These are phyloP conservation scores for Barbus barbus DNA, from an alignment of 2,113 vertebrate genomes.

Conservation along the genomic window DNA sequence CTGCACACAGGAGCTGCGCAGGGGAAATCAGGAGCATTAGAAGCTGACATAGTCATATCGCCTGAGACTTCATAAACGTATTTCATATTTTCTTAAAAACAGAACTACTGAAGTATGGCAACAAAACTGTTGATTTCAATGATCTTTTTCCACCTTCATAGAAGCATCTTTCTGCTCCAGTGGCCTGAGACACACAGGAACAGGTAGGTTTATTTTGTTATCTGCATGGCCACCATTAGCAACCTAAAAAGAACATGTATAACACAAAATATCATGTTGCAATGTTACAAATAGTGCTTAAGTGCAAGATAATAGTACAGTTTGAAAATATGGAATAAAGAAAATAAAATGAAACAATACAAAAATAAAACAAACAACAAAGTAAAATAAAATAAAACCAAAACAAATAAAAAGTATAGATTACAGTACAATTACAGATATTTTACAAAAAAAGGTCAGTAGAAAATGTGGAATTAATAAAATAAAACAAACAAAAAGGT, in stretches of 20 bases:
- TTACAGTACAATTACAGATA: no score
- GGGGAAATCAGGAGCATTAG: no score
- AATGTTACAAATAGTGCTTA: neutral
- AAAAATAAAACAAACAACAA: neutral
- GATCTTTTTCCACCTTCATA: slow-evolving; percentile 84
- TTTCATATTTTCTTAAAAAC: no score
- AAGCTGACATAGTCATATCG: no score
- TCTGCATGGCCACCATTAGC: slow-evolving; percentile 85
- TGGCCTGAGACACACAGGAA: slow-evolving; percentile 93
- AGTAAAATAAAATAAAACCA: neutral
- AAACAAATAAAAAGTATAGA: no score
- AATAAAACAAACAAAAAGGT: neutral
- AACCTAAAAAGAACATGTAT: slow-evolving; percentile 54
- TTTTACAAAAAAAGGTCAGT: no score
- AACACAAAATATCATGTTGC: neutral
- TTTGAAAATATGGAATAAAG: neutral
- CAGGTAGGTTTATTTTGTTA: slow-evolving; percentile 89
- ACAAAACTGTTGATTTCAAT: neutral
- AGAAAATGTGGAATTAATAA: neutral
- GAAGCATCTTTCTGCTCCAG: slow-evolving; percentile 94
- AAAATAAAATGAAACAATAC: neutral
- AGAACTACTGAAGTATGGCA: neutral
- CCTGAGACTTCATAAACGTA: neutral
- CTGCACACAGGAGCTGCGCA: slow-evolving; percentile 91
- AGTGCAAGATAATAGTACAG: neutral